phyloP scores from a whole-genome alignment of 2,888 invertebrate genomes.

The Gymnosoma rotundatum region DNA sequence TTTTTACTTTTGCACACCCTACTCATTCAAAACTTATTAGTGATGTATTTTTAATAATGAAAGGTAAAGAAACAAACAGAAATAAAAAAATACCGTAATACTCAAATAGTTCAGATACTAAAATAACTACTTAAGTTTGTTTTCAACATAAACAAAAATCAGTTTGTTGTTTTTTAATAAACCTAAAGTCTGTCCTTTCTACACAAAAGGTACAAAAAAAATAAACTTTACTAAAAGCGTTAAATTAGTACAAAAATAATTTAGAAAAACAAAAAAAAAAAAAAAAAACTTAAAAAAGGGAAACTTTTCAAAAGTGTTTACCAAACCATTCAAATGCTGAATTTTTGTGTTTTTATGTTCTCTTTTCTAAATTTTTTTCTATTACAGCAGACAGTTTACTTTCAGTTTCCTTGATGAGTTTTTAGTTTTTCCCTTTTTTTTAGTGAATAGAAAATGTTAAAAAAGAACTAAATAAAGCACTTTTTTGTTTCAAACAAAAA shows the following conservation, averaged over 20 bases:
- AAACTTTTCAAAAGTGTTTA: slow-evolving; percentile 53
- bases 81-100: neutral
- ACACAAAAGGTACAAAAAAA: neutral
- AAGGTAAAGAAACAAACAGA: slow-evolving; percentile 14
- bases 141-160: slow-evolving; percentile 2
- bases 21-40: slow-evolving; percentile 32
- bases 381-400: slow-evolving; percentile 35
- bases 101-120: slow-evolving; percentile 39
- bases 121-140: slow-evolving; percentile 15
- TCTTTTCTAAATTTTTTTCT: slow-evolving; percentile 35
- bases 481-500: too few species aligned
- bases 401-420: slow-evolving; percentile 3
- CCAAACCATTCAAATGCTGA: slow-evolving; percentile 26
- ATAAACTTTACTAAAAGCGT: slow-evolving; percentile 14
- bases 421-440: too few species aligned
- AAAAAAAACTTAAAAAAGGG: slow-evolving; percentile 32
- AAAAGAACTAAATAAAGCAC: too few species aligned
- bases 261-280: neutral
- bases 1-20: neutral
- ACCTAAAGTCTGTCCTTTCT: neutral
- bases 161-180: slow-evolving; percentile 10
- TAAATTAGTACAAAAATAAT: slow-evolving; percentile 40
- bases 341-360: neutral
- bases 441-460: too few species aligned
- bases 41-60: slow-evolving; percentile 53